These are phyloP conservation scores for Brachyalestes nurse DNA, from an alignment of 2,797 vertebrate genomes.

Conservation along the genomic window DNA sequence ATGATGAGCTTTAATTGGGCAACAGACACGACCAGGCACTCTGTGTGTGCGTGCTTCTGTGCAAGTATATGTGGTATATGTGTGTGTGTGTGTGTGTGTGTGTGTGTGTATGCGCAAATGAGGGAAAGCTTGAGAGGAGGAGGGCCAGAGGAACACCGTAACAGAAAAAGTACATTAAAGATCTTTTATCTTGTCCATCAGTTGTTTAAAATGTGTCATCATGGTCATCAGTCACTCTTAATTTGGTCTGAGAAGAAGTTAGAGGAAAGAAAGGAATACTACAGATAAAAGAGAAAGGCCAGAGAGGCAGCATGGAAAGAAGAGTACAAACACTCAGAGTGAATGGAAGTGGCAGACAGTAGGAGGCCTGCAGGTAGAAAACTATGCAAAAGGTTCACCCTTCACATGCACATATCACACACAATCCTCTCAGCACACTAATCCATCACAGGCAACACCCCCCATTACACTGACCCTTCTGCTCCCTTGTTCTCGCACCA, in stretches of 20 bases:
- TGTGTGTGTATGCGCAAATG: not conserved
- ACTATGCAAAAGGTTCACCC: constrained; percentile 38
- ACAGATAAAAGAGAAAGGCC: constrained; percentile 16
- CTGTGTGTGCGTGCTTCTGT: constrained; percentile 29
- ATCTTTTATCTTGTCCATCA: constrained; percentile 53
- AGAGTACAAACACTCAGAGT: not conserved
- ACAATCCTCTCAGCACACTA: constrained; percentile 70
- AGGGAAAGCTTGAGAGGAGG: not conserved
- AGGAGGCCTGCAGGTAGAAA: constrained; percentile 40
- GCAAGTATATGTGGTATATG: constrained; percentile 54
- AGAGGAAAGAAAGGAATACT: constrained; percentile 1
- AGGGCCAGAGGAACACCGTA: not conserved
- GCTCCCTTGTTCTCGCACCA: constrained; percentile 77
- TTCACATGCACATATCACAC: constrained; percentile 43
- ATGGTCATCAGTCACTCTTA: constrained; percentile 45
- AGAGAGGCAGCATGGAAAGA: not conserved
- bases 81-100: not conserved
- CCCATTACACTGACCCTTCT: constrained; percentile 52
- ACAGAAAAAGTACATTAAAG: constrained; percentile 48
- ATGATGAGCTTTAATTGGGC: constrained; percentile 90
- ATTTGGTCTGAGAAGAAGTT: constrained; percentile 14
- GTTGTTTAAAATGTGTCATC: constrained; percentile 37
- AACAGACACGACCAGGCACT: constrained; percentile 59
- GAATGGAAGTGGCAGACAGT: constrained; percentile 1
- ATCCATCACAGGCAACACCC: constrained; percentile 73